These are phyloP conservation scores for Melanerpes aurifrons DNA, from an alignment of 2,113 vertebrate genomes.

Conservation along the genomic window DNA sequence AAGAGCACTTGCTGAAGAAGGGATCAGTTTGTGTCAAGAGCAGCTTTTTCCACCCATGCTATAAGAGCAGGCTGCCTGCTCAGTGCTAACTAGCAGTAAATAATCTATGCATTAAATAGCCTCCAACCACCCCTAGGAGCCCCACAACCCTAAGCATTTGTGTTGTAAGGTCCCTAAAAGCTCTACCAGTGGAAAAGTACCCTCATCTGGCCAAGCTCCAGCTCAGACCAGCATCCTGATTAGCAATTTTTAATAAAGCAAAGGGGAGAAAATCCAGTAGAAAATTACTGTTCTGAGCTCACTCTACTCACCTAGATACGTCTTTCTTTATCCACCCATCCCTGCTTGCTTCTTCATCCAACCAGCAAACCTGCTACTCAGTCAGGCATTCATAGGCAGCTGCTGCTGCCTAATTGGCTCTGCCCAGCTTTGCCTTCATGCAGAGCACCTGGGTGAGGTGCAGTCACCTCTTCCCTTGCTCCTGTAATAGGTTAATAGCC, in stretches of 20 bases:
- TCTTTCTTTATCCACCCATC: too few species aligned
- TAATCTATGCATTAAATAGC: background rate
- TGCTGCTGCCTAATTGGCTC: background rate
- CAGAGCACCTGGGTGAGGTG: background rate
- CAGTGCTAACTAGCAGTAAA: background rate
- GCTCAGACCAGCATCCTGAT: background rate
- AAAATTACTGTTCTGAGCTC: background rate
- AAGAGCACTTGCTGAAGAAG: background rate
- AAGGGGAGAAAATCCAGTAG: background rate
- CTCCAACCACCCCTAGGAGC: background rate
- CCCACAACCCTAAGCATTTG: too few species aligned
- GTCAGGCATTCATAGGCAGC: background rate
- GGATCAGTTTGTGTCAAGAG: rapidly evolving
- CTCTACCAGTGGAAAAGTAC: background rate
- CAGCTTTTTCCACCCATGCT: background rate
- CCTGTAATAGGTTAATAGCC: background rate
- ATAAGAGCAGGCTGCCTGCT: background rate
- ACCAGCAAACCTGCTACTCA: background rate
- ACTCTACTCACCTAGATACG: background rate
- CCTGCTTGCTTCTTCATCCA: background rate
- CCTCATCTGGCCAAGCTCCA: background rate
- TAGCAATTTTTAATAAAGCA: background rate
- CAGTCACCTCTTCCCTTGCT: background rate
- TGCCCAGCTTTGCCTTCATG: background rate
- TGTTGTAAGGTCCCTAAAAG: background rate